These are phyloP conservation scores for Microvelia longipes DNA, from an alignment of 1,140 invertebrate species.

Conservation along the genomic window DNA sequence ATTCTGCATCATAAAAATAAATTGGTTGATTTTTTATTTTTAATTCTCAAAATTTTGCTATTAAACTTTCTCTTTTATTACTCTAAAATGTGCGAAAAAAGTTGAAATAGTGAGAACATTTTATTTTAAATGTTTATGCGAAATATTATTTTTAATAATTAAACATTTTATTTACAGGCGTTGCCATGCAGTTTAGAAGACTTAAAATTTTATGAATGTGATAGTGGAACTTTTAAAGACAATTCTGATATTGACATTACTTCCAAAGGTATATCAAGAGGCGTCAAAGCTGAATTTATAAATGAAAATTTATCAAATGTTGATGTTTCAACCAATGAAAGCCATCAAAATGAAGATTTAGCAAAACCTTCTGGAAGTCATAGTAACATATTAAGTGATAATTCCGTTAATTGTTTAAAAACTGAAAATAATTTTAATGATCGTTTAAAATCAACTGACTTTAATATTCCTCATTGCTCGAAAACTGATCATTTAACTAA, in stretches of 20 bases:
- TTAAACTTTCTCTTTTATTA: neutral
- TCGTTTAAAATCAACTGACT: neutral
- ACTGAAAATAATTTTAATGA: neutral
- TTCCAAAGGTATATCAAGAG: neutral
- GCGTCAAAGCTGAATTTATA: neutral
- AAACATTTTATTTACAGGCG: neutral
- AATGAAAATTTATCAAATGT: no score
- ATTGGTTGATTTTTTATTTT: neutral
- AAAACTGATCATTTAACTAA: neutral
- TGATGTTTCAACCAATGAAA: no score
- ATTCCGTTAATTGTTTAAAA: neutral
- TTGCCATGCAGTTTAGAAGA: neutral
- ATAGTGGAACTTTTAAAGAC: neutral
- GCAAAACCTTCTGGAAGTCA: no score
- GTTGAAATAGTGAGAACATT: neutral
- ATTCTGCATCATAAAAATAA: neutral
- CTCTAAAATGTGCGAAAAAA: neutral
- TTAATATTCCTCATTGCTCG: neutral
- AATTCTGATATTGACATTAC: neutral
- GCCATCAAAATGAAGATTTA: no score
- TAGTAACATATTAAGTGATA: no score
- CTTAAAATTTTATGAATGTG: neutral
- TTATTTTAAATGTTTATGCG: neutral
- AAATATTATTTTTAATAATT: neutral
- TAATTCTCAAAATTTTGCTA: neutral